Base-by-base conservation (phyloP, 1,140 invertebrate genomes). In the Alviniconcha marisindica region DNA sequence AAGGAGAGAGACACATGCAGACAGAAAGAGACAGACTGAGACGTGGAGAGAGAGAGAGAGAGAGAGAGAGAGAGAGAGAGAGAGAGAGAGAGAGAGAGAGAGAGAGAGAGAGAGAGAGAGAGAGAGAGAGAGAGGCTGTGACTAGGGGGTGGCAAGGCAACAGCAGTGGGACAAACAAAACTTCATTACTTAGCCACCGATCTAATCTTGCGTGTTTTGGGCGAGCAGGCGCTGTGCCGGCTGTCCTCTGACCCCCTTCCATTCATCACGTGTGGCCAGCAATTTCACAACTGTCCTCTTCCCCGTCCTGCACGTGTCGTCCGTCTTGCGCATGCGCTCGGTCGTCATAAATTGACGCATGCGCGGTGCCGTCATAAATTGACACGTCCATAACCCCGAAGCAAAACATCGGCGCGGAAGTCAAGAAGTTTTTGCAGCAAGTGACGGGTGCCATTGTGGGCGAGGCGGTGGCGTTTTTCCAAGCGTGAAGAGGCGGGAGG, bases 271-370 rank as follows among this genome's bases (percentile, higher is more conserved):
- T 31, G 78, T 12, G 60, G n/a, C 40, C 78, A 21, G 36, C 78
- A 80, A 80, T 80, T 80, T 80, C 78, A 80, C 78, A 80, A 80
- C 78, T 80, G 78, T 80, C 78, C 78, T 60, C 77, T 36, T 69
- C n/a, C 12, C 60, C 38, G 51, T 69, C 38, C 38, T 69, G 60
- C 78, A 80, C 78, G 78, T 80, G 78, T 80, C 78, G 40, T 33
- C 56, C 78, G 78, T 66, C 60, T 60, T 40, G 60, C 78, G 78
- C 78, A 80, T 80, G 78, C 78, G 78, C 56, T 60, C 2, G n/a
- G 56, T 33, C 36, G 56, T 80, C 78, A 80, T 80, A 80, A 80
- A 63, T 66, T 80, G 78, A 80, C 78, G 78, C 78, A 80, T 80
- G 78, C 78, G 78, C 78, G 36, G 44, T 33, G 56, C 60, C 51